phyloP scores from a whole-genome alignment of 2,797 vertebrate species.

The Hyperoplus lanceolatus region DNA sequence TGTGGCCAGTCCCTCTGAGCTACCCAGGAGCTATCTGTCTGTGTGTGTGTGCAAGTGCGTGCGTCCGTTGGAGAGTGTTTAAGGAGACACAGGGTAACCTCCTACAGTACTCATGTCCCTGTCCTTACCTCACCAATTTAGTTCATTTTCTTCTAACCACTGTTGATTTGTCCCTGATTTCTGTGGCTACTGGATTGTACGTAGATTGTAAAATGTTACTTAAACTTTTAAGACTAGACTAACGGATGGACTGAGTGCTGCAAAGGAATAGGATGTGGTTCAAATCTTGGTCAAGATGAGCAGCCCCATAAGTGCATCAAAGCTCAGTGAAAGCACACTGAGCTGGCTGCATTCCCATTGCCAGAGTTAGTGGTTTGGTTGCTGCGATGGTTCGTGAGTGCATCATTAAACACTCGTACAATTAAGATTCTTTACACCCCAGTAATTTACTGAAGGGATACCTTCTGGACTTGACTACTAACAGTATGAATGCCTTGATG shows the following conservation, averaged over 20 bases:
- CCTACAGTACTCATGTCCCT: neutral
- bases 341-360: neutral
- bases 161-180: neutral
- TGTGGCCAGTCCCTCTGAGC: conserved; percentile 76
- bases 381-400: neutral
- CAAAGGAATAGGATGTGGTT: neutral
- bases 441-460: neutral
- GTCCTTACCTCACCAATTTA: conserved; percentile 1
- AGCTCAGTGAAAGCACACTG: neutral
- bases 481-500: neutral
- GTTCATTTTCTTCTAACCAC: neutral
- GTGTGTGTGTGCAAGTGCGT: neutral
- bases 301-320: no score
- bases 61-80: neutral
- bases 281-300: neutral
- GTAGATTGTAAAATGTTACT: neutral
- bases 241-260: neutral
- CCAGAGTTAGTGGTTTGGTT: neutral
- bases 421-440: neutral
- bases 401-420: neutral
- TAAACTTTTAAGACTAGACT: neutral
- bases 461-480: neutral
- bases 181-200: neutral
- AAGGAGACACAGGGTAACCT: conserved; percentile 1
- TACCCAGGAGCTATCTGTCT: conserved; percentile 54